These are phyloP conservation scores for Saccostrea glomerata DNA, from an alignment of 1,140 invertebrate species.

Conservation along the genomic window DNA sequence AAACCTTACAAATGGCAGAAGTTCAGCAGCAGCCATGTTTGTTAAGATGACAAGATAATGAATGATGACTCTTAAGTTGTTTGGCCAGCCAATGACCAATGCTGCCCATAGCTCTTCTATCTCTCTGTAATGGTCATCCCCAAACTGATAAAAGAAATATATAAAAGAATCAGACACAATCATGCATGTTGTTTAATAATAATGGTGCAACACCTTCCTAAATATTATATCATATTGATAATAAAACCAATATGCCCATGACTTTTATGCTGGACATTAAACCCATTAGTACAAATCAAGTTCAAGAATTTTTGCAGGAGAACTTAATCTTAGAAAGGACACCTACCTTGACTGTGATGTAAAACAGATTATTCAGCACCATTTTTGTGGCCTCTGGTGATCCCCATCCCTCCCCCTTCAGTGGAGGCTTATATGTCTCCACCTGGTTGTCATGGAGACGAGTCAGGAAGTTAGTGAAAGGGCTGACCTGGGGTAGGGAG, in stretches of 20 bases:
- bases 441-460: slow-evolving; percentile 70
- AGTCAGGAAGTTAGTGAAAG: slow-evolving; percentile 73
- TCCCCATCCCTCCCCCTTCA: slow-evolving; percentile 94
- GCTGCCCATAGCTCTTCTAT: slow-evolving; percentile 97
- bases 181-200: not conserved
- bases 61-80: slow-evolving; percentile 97
- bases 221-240: not conserved
- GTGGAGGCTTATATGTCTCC: slow-evolving; percentile 70
- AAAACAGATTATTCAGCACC: slow-evolving; percentile 99
- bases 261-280: not conserved
- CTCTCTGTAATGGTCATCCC: slow-evolving; percentile 96
- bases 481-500: slow-evolving; percentile 89
- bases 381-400: slow-evolving; percentile 99
- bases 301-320: not conserved
- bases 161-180: not conserved
- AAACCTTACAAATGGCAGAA: slow-evolving; percentile 90
- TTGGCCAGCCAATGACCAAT: slow-evolving; percentile 95
- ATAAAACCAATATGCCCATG: no score
- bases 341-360: slow-evolving; percentile 88
- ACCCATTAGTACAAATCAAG: not conserved
- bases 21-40: slow-evolving; percentile 94
- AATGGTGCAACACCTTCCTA: not conserved
- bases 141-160: slow-evolving; percentile 85
- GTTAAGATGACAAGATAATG: slow-evolving; percentile 98
- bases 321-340: not conserved